These are phyloP conservation scores for Bembecia ichneumoniformis DNA, from an alignment of 2,888 invertebrate genomes.

Conservation along the genomic window DNA sequence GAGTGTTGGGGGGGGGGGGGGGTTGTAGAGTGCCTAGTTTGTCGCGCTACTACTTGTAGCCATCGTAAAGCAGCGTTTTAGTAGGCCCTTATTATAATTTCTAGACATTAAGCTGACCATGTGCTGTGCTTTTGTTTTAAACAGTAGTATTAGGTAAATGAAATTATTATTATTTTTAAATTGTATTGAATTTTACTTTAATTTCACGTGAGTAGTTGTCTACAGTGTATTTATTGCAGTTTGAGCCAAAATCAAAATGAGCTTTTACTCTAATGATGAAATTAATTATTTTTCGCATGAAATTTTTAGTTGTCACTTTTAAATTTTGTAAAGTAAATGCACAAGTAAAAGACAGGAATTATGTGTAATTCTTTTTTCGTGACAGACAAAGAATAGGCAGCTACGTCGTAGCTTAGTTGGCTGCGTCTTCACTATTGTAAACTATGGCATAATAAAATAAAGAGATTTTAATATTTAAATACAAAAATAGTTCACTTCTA, in stretches of 20 bases:
- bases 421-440: slow-evolving; percentile 56
- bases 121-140: slow-evolving; percentile 73
- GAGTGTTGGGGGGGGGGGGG: not conserved
- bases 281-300: slow-evolving; percentile 36
- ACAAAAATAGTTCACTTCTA: slow-evolving; percentile 65
- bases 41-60: slow-evolving; percentile 45
- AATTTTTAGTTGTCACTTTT: slow-evolving; percentile 50
- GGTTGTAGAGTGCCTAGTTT: slow-evolving; percentile 42
- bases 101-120: slow-evolving; percentile 67
- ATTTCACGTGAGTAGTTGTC: slow-evolving; percentile 43
- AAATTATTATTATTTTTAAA: slow-evolving; percentile 44
- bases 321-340: slow-evolving; percentile 42
- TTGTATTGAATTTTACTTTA: slow-evolving; percentile 32
- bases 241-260: slow-evolving; percentile 34
- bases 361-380: slow-evolving; percentile 53
- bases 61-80: slow-evolving; percentile 43
- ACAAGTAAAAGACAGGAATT: slow-evolving; percentile 31
- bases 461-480: slow-evolving; percentile 69
- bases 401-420: slow-evolving; percentile 62
- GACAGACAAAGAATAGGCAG: slow-evolving; percentile 51
- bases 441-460: slow-evolving; percentile 56
- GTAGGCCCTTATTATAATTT: slow-evolving; percentile 62
- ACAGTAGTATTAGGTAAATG: slow-evolving; percentile 63
- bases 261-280: slow-evolving; percentile 52
- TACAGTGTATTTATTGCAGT: slow-evolving; percentile 58